Percentiles rank a stretch among this genome's conserved stretches.
Conservation (phyloP, 2,113 vertebrate genomes). For the Neoarius graeffei region DNA sequence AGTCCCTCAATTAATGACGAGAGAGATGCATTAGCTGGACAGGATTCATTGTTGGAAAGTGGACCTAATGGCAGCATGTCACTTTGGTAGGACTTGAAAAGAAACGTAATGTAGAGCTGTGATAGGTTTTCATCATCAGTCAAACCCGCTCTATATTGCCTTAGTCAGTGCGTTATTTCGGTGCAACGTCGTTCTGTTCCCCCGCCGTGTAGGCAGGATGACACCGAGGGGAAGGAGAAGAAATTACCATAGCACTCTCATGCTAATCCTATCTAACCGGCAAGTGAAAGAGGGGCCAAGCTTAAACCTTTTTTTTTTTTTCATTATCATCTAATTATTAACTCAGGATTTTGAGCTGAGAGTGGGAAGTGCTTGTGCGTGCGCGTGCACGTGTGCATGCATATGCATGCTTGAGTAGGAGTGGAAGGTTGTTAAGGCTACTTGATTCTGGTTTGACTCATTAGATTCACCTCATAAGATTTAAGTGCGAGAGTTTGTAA, state of each 20-base stretch:
- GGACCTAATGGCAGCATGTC: slow-evolving; percentile 21
- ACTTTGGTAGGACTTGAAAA: background rate
- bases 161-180: slow-evolving; percentile 36
- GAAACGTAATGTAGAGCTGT: background rate
- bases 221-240: slow-evolving; percentile 50
- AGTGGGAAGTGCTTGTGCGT: slow-evolving; percentile 29
- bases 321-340: slow-evolving; percentile 76
- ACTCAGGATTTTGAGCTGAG: slow-evolving; percentile 62
- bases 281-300: slow-evolving; percentile 63
- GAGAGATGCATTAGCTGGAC: slow-evolving; percentile 8
- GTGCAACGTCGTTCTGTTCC: slow-evolving; percentile 36
- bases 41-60: slow-evolving; percentile 1
- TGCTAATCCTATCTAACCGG: slow-evolving; percentile 67
- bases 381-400: slow-evolving; percentile 39
- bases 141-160: slow-evolving; percentile 22
- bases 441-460: slow-evolving; percentile 56
- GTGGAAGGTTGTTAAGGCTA: slow-evolving; percentile 50
- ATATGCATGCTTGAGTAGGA: slow-evolving; percentile 56
- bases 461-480: slow-evolving; percentile 53
- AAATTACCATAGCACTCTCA: slow-evolving; percentile 69
- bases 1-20: slow-evolving; percentile 24
- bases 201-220: slow-evolving; percentile 44
- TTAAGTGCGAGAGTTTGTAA: slow-evolving; percentile 48
- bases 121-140: slow-evolving; percentile 23
- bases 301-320: slow-evolving; percentile 66